Evolutionary conservation across 2,113 vertebrate genomes (phyloP).

Genomic region (Epinephelus moara): DNA sequence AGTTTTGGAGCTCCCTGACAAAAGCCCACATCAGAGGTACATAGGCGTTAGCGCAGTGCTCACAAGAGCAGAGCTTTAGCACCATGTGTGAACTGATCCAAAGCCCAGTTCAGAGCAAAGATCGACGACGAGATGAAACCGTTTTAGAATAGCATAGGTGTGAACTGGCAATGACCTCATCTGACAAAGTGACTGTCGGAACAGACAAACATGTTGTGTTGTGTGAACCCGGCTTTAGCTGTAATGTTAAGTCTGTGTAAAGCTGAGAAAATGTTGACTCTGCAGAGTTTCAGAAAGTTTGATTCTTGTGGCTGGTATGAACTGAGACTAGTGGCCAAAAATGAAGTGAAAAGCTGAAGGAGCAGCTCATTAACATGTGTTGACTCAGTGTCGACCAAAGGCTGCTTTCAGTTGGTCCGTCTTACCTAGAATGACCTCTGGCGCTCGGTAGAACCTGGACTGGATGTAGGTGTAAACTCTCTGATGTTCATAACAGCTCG

Average conservation of each 20-base stretch:
- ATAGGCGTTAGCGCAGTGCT: too few relatives aligned
- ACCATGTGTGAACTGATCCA: too few relatives aligned
- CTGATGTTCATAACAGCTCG: conserved; percentile 98
- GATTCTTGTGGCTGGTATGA: background rate
- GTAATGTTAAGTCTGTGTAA: background rate
- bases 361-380: background rate
- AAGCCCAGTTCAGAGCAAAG: too few relatives aligned
- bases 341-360: background rate
- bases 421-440: conserved; percentile 95
- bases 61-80: too few relatives aligned
- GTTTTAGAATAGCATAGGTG: too few relatives aligned
- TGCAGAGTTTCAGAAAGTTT: background rate
- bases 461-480: conserved; percentile 99
- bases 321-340: background rate
- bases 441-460: conserved; percentile 97
- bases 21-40: too few relatives aligned
- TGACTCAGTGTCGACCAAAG: background rate
- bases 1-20: too few relatives aligned
- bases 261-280: background rate
- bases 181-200: too few relatives aligned
- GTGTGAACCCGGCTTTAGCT: too few relatives aligned
- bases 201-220: too few relatives aligned
- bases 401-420: background rate
- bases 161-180: too few relatives aligned
- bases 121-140: too few relatives aligned